Evolutionary conservation across 2,888 invertebrate species (phyloP), one percentile per base, ranked within the genome.

Genomic region (Orthosia gracilis): DNA sequence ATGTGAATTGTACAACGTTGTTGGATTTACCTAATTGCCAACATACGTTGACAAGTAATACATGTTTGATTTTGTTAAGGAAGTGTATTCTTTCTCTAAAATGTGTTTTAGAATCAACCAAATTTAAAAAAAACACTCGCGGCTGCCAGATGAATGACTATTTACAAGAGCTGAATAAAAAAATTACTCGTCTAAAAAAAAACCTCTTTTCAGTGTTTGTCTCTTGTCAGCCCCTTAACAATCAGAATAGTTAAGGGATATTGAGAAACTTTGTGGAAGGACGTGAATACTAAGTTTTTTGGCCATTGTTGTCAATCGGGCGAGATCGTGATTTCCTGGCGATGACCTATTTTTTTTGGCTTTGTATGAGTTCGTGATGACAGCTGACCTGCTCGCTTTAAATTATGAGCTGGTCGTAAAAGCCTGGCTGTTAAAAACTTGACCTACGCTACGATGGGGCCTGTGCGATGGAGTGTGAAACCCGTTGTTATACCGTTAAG

Each of bases 321-420:
- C 62, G 40, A 2, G 57, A 17, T 58, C 83, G 80, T 83, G 80
- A 73, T 77, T 70, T 83, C 83, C 83, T 83, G 76, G n/a, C 65
- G 45, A 7, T 83, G 83, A 75, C 80, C 83, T 62, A 83, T 80
- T 64, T 80, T 58, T 63, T 70, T 54, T 40, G 23, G 15, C 1
- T 31, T 57, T 59, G 31, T 23, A 47, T 58, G 23, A 54, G 26
- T 61, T 45, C 63, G 47, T 58, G 26, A 26, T 58, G 45, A 23
- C 23, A 62, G 54, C 18, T 59, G 47, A 23, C 7, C n/a, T 21
- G 40, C 17, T 66, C 47, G 58, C 13, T 52, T 54, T 31, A 12
- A 9, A 40, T 67, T 55, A 54, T 75, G 13, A 55, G 54, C 4
- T n/a, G 45, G 50, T 64, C n/a, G 52, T 64, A 64, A 76, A 50